phyloP scores from a whole-genome alignment of 1,140 invertebrate species.

The Zophobas morio region DNA sequence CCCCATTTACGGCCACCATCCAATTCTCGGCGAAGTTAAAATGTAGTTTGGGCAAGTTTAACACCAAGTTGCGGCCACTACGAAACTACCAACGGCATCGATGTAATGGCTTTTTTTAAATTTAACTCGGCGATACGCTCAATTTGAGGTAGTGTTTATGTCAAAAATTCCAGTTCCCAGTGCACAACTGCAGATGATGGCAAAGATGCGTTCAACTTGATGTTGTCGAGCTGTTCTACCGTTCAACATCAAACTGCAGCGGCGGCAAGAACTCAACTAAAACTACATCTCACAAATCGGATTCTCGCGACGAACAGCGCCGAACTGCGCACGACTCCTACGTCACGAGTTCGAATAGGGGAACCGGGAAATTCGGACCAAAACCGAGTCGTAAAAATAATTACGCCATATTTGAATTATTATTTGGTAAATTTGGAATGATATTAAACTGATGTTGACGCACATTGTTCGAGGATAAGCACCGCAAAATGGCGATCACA shows the following conservation, averaged over 20 bases:
- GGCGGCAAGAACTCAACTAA: constrained; percentile 46
- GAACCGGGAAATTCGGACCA: constrained; percentile 42
- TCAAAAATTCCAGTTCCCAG: constrained; percentile 7
- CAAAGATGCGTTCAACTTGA: constrained; percentile 21
- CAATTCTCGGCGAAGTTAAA: constrained; percentile 2
- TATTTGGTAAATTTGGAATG: constrained; percentile 4
- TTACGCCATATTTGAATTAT: constrained; percentile 8
- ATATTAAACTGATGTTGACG: constrained; percentile 16
- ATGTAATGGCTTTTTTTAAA: constrained; percentile 9
- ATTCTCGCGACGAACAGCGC: constrained; percentile 20
- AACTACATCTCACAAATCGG: constrained; percentile 45
- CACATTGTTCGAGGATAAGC: constrained; percentile 11
- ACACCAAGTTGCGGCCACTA: constrained; percentile 13
- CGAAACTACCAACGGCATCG: constrained; percentile 6
- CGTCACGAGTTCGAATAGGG: constrained; percentile 34
- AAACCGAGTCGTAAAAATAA: constrained; percentile 26
- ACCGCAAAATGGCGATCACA: constrained; percentile 8
- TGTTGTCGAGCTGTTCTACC: constrained; percentile 10
- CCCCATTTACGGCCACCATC: constrained; percentile 1
- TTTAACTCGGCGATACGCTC: neutral
- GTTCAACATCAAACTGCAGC: constrained; percentile 27
- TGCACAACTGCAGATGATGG: constrained; percentile 7
- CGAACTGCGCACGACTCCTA: constrained; percentile 34
- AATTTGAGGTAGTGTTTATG: constrained; percentile 4
- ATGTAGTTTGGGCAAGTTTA: constrained; percentile 1